A percentile compares a stretch with the other conserved stretches of the same genome.
phyloP scores from a whole-genome alignment of 2,113 vertebrate genomes.

The Pogonocichla stellata region DNA sequence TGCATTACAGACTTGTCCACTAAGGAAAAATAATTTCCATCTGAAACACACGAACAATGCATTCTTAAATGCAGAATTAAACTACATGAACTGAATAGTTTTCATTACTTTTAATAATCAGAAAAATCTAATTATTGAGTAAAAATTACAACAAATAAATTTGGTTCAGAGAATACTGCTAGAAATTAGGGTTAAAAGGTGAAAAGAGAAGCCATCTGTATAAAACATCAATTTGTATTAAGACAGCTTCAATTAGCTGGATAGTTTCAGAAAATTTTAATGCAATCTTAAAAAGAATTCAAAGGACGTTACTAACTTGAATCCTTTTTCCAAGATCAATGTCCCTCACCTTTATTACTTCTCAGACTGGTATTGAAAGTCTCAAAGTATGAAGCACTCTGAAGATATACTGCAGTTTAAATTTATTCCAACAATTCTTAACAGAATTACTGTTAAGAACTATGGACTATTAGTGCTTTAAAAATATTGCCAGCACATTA shows the following conservation, averaged over 20 bases:
- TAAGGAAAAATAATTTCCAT: not conserved
- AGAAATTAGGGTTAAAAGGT: not conserved
- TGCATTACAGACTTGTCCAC: not conserved
- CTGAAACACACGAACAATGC: not conserved
- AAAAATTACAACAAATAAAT: not conserved
- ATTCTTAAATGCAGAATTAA: slow-evolving; percentile 8
- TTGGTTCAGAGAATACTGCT: not conserved
- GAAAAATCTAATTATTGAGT: not conserved
- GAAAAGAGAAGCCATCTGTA: not conserved
- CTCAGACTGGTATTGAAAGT: not conserved
- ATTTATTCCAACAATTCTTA: not conserved
- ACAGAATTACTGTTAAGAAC: slow-evolving; percentile 37
- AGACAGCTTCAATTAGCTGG: not conserved
- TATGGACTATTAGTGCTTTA: not conserved
- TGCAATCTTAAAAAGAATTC: not conserved
- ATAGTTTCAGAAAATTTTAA: not conserved
- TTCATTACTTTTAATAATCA: not conserved
- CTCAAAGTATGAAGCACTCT: not conserved
- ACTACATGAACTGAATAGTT: not conserved
- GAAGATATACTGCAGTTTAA: not conserved
- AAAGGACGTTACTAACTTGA: not conserved
- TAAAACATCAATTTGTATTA: not conserved
- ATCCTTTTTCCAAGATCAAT: not conserved
- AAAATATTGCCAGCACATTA: not conserved
- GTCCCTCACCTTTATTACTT: not conserved